These are phyloP conservation scores for Meloidogyne floridensis DNA, from an alignment of 1,140 invertebrate species.

Conservation along the genomic window DNA sequence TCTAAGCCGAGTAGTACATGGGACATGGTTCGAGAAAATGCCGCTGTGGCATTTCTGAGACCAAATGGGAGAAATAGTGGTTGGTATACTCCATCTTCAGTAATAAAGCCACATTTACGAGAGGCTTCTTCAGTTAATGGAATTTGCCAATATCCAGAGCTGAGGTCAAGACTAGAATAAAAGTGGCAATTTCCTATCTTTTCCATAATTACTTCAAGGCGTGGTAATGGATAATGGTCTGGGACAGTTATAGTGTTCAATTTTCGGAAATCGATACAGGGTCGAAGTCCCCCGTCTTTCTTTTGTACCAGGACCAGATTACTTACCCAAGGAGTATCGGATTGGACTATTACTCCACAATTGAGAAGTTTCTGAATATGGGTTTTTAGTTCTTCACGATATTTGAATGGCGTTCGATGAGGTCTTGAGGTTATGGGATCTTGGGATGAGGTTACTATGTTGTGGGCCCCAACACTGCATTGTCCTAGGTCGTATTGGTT, in stretches of 20 bases:
- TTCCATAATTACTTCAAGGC: slow-evolving; percentile 66
- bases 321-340: slow-evolving; percentile 5
- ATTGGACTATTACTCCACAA: slow-evolving; percentile 1
- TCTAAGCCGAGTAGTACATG: slow-evolving; percentile 57
- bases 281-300: slow-evolving; percentile 15
- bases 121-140: slow-evolving; percentile 46
- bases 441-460: background rate
- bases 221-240: slow-evolving; percentile 70
- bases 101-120: slow-evolving; percentile 28
- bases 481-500: slow-evolving; percentile 20
- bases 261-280: slow-evolving; percentile 68
- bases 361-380: background rate
- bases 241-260: slow-evolving; percentile 67
- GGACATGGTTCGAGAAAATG: slow-evolving; percentile 37
- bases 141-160: slow-evolving; percentile 3
- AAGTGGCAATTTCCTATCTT: slow-evolving; percentile 11
- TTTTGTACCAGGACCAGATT: slow-evolving; percentile 13
- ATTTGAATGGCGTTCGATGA: slow-evolving; percentile 8
- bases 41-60: slow-evolving; percentile 33
- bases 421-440: slow-evolving; percentile 16
- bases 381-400: background rate
- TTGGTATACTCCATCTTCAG: slow-evolving; percentile 22
- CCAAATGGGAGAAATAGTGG: slow-evolving; percentile 37
- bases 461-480: background rate
- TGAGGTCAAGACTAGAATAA: slow-evolving; percentile 3